Evolutionary conservation across 1,140 invertebrate species (phyloP).

Genomic region (Drusus annulatus): DNA sequence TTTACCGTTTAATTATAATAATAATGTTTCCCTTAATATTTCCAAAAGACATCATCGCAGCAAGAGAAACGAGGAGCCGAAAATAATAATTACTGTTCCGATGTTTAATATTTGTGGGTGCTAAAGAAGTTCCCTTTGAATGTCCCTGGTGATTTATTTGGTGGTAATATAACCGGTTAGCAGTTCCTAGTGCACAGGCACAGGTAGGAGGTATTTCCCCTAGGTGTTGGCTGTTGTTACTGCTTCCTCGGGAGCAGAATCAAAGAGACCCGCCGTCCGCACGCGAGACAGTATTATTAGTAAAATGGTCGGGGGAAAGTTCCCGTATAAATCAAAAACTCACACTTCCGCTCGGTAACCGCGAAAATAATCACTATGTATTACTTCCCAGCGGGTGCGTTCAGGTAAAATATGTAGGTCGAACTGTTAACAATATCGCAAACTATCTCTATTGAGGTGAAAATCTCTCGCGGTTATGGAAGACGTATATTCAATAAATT

Average conservation of each 20-base stretch:
- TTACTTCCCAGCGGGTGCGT: constrained; percentile 40
- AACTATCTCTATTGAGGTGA: constrained; percentile 8
- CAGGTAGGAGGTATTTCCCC: constrained; percentile 24
- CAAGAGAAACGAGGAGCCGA: neutral
- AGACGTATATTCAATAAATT: too few species aligned
- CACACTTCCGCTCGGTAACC: constrained; percentile 51
- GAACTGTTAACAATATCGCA: constrained; percentile 10
- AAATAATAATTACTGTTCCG: too few species aligned
- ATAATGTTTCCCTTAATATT: neutral
- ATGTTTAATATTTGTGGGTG: constrained; percentile 6
- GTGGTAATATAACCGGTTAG: constrained; percentile 46
- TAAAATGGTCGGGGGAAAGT: constrained; percentile 52
- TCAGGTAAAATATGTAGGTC: constrained; percentile 28
- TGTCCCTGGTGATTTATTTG: constrained; percentile 41
- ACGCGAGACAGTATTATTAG: constrained; percentile 58
- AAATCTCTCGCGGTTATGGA: neutral
- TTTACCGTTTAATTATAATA: too few species aligned
- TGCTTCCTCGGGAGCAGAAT: neutral
- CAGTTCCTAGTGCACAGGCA: too few species aligned
- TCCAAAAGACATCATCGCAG: constrained; percentile 5
- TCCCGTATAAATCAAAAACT: constrained; percentile 56
- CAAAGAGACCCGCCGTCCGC: neutral
- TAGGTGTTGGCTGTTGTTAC: neutral
- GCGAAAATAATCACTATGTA: constrained; percentile 56
- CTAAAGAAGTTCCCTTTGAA: constrained; percentile 23